phyloP scores from a whole-genome alignment of 2,888 invertebrate species.

The Drosophila kokeensis region DNA sequence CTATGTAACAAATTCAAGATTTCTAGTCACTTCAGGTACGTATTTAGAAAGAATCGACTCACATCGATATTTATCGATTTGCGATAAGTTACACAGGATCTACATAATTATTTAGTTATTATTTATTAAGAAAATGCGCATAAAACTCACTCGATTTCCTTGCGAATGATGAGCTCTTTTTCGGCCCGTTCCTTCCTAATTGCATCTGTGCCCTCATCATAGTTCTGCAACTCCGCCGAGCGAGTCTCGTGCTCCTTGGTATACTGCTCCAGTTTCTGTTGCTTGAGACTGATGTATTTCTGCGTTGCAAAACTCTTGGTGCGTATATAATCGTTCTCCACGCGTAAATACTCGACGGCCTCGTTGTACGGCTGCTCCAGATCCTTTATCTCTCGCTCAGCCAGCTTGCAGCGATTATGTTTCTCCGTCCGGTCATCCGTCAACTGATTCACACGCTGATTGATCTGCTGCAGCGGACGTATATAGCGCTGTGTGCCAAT shows the following conservation, averaged over 20 bases:
- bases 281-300: slow-evolving; percentile 87
- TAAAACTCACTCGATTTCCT: slow-evolving; percentile 82
- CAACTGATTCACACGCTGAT: slow-evolving; percentile 90
- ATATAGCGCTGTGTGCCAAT: slow-evolving; percentile 95
- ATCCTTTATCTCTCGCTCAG: slow-evolving; percentile 92
- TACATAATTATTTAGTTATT: background rate
- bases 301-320: slow-evolving; percentile 91
- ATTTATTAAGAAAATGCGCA: background rate
- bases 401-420: slow-evolving; percentile 92
- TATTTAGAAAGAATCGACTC: background rate
- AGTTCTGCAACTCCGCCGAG: slow-evolving; percentile 86
- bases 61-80: background rate
- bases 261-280: slow-evolving; percentile 87
- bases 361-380: slow-evolving; percentile 92
- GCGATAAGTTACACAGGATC: background rate
- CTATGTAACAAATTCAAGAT: background rate
- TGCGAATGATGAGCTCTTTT: slow-evolving; percentile 83
- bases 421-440: slow-evolving; percentile 92
- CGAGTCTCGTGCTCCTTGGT: slow-evolving; percentile 88
- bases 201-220: slow-evolving; percentile 75
- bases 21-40: background rate
- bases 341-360: slow-evolving; percentile 90
- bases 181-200: slow-evolving; percentile 85
- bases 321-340: slow-evolving; percentile 91
- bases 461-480: slow-evolving; percentile 91